A percentile compares a stretch with the other conserved stretches of the same genome.
Conservation (phyloP, 2,113 vertebrate species). For the Paedocypris sp. region DNA sequence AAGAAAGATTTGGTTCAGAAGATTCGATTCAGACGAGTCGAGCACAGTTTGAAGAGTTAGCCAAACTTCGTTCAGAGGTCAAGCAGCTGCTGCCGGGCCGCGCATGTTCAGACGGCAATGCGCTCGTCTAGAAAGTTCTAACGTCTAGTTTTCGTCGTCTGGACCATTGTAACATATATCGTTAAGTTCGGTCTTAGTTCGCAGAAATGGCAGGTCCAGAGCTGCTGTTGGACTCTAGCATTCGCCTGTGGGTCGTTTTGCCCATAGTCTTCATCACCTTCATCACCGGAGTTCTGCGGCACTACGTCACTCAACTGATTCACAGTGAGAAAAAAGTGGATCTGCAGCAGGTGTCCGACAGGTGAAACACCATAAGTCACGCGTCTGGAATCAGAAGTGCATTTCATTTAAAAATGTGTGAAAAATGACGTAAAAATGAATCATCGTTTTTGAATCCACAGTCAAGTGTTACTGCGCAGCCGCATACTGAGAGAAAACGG, state of each 20-base stretch:
- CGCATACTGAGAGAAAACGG: conserved; percentile 71
- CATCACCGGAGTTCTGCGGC: conserved; percentile 65
- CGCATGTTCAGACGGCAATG: not conserved
- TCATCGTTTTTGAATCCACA: conserved; percentile 35
- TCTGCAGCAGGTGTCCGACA: conserved; percentile 67
- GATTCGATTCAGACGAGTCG: not conserved
- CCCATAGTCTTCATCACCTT: conserved; percentile 74
- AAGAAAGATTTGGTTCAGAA: not conserved
- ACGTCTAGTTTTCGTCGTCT: not conserved
- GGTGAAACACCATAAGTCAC: conserved; percentile 47
- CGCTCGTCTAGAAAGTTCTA: not conserved
- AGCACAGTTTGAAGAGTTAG: not conserved
- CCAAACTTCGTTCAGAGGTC: conserved; percentile 8
- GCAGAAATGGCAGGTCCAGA: conserved; percentile 61
- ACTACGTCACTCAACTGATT: conserved; percentile 65
- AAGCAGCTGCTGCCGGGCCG: not conserved
- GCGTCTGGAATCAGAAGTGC: too few relatives aligned
- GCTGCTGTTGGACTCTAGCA: conserved; percentile 68
- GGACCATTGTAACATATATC: not conserved
- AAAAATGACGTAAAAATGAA: not conserved
- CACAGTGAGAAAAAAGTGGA: conserved; percentile 64
- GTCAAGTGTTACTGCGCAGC: conserved; percentile 70
- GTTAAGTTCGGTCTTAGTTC: not conserved
- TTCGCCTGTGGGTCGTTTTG: conserved; percentile 71
- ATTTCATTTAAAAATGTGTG: too few relatives aligned